A percentile compares a stretch with the other conserved stretches of the same genome.
Evolutionary conservation across 2,113 vertebrate species (phyloP).

Genomic region (Bos taurus): ARS-UCD2.0 NC_037344.1:39978501-39979000

Average conservation of each 20-base stretch:
- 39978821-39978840: background rate
- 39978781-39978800: background rate
- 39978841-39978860: background rate
- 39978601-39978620: background rate
- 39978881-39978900: background rate
- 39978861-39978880: background rate
- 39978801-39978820: background rate
- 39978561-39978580: background rate
- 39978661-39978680: accelerated
- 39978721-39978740: background rate
- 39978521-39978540: background rate
- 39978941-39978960: background rate
- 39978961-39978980: background rate
- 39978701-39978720: background rate
- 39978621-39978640: background rate
- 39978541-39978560: background rate
- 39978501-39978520: background rate
- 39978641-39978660: background rate
- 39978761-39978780: background rate
- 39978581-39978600: background rate
- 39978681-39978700: background rate
- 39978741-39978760: no score
- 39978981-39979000: background rate
- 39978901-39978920: background rate
- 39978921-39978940: background rate